Conservation (phyloP, 2,113 vertebrate species). For the Rousettus leschenaultii region DNA sequence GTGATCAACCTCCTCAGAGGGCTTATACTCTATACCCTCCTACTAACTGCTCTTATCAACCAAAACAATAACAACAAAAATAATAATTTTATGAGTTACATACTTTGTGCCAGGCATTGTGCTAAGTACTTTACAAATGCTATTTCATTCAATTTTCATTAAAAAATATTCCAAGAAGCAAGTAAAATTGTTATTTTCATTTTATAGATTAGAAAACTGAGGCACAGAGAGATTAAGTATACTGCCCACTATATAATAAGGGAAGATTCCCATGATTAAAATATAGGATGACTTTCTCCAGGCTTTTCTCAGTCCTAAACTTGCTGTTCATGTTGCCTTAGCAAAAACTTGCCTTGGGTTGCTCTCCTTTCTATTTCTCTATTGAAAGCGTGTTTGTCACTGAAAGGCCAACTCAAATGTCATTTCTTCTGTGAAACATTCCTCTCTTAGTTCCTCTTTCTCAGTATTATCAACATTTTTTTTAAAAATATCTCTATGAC, state of each 20-base stretch:
- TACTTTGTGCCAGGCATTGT: not conserved
- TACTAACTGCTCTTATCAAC: not conserved
- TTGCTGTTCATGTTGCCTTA: not conserved
- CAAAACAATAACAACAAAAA: slow-evolving; percentile 1
- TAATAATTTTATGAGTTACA: not conserved
- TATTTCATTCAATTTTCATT: not conserved
- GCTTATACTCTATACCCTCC: not conserved
- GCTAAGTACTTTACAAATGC: not conserved
- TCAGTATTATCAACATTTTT: not conserved
- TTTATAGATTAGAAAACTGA: not conserved
- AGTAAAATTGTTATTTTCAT: not conserved
- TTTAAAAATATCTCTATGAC: not conserved
- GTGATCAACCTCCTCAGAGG: not conserved
- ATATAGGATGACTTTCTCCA: not conserved
- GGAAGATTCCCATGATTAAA: not conserved
- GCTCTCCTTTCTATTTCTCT: not conserved
- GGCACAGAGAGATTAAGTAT: not conserved
- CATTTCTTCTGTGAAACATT: not conserved
- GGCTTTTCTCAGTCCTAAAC: not conserved
- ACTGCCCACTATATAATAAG: not conserved
- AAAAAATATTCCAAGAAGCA: not conserved
- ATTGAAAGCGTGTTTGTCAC: not conserved
- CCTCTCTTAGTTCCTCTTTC: not conserved
- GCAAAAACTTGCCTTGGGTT: not conserved
- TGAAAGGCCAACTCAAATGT: not conserved